Evolutionary conservation across 1,140 invertebrate species (phyloP).

Genomic region (Colletes gigas): DNA sequence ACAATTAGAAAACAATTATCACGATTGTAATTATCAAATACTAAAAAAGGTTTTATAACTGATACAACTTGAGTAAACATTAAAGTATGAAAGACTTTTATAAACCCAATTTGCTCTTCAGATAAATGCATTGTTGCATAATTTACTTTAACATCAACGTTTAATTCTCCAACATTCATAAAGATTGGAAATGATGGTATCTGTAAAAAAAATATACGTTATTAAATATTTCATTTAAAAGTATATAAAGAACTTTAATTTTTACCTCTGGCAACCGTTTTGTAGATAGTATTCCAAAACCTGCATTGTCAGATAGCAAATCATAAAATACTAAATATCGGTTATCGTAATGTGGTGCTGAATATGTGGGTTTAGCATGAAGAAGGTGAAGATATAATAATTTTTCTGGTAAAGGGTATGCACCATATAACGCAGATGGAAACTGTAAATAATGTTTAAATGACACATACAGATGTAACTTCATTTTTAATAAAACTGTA

Average conservation of each 20-base stretch:
- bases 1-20: constrained; percentile 90
- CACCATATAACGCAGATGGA: constrained; percentile 75
- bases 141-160: constrained; percentile 83
- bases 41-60: constrained; percentile 89
- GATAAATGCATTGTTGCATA: constrained; percentile 80
- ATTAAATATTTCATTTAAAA: constrained; percentile 3
- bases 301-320: constrained; percentile 64
- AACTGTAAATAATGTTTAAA: constrained; percentile 73
- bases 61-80: constrained; percentile 88
- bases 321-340: constrained; percentile 71
- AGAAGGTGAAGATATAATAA: constrained; percentile 83
- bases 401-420: constrained; percentile 73
- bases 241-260: constrained; percentile 6
- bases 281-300: constrained; percentile 84
- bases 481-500: not conserved
- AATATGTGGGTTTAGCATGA: constrained; percentile 82
- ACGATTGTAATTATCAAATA: constrained; percentile 84
- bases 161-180: constrained; percentile 90
- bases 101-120: constrained; percentile 80
- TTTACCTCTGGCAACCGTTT: constrained; percentile 81
- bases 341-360: constrained; percentile 65
- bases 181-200: constrained; percentile 93
- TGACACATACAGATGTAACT: not conserved
- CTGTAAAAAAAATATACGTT: constrained; percentile 69
- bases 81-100: constrained; percentile 83